Conservation (phyloP, 2,797 vertebrate species). For the Crocidura indochinensis region DNA sequence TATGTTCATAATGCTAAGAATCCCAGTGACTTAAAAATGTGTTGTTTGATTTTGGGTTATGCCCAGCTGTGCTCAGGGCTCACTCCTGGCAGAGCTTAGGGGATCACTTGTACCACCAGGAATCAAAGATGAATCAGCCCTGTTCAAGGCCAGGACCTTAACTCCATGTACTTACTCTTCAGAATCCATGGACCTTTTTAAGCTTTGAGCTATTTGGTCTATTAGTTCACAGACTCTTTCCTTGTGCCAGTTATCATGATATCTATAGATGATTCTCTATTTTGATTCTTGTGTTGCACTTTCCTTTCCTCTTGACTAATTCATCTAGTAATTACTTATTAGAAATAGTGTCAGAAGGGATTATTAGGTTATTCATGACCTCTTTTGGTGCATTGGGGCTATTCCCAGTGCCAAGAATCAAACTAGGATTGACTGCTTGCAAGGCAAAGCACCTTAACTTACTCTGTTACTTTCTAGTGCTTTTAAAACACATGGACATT, state of each 20-base stretch:
- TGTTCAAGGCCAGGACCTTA: neutral
- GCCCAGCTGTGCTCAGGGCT: no score
- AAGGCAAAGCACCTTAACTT: no score
- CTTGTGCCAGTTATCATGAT: conserved; percentile 34
- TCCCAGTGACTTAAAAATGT: neutral
- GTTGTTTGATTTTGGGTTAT: no score
- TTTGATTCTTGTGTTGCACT: neutral
- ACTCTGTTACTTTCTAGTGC: no score
- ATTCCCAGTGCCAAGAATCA: no score
- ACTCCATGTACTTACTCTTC: no score
- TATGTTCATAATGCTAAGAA: neutral
- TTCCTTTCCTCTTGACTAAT: neutral
- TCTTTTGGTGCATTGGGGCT: neutral
- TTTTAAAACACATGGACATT: conserved; percentile 42
- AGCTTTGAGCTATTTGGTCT: conserved; percentile 1
- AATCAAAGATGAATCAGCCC: no score
- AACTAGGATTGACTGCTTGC: no score
- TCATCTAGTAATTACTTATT: neutral
- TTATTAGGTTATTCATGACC: conserved; percentile 11
- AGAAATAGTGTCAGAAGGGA: neutral
- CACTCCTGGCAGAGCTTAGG: no score
- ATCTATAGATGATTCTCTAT: conserved; percentile 29
- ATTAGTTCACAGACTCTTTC: neutral
- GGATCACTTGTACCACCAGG: no score
- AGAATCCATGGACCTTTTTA: neutral